Conservation (phyloP, 2,113 vertebrate species). For the Antechinus stuartii region DNA sequence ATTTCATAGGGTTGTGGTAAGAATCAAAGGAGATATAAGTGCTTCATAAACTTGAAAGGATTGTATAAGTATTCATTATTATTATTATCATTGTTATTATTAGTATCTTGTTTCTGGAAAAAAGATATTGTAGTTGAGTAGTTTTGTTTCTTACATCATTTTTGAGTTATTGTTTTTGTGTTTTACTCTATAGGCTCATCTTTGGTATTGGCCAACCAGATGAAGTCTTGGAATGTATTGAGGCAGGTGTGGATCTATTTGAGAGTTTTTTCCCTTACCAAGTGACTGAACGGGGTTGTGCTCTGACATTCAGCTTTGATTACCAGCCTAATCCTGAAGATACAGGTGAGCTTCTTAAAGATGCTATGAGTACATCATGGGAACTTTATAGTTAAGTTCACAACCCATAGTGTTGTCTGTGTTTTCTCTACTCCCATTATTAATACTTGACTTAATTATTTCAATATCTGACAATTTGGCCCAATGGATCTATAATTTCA, state of each 20-base stretch:
- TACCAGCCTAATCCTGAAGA: slow-evolving; percentile 87
- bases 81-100: neutral
- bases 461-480: too few relatives aligned
- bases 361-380: neutral
- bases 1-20: neutral
- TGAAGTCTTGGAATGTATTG: slow-evolving; percentile 92
- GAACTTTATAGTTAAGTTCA: neutral
- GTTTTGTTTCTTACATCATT: slow-evolving; percentile 19
- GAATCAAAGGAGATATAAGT: neutral
- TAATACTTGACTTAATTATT: slow-evolving; percentile 40
- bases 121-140: neutral
- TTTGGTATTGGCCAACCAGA: slow-evolving; percentile 94
- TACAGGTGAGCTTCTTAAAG: slow-evolving; percentile 85
- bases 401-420: slow-evolving; percentile 32
- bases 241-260: slow-evolving; percentile 96
- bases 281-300: slow-evolving; percentile 94
- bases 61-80: neutral
- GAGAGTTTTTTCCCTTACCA: slow-evolving; percentile 96
- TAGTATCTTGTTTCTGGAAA: neutral
- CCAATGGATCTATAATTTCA: too few relatives aligned
- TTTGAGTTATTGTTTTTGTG: slow-evolving; percentile 21
- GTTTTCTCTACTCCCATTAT: slow-evolving; percentile 56
- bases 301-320: slow-evolving; percentile 90
- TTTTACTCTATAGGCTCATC: slow-evolving; percentile 87
- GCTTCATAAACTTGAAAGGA: neutral